These are phyloP conservation scores for Rhyacichthys aspro DNA, from an alignment of 2,797 vertebrate genomes.

Conservation along the genomic window DNA sequence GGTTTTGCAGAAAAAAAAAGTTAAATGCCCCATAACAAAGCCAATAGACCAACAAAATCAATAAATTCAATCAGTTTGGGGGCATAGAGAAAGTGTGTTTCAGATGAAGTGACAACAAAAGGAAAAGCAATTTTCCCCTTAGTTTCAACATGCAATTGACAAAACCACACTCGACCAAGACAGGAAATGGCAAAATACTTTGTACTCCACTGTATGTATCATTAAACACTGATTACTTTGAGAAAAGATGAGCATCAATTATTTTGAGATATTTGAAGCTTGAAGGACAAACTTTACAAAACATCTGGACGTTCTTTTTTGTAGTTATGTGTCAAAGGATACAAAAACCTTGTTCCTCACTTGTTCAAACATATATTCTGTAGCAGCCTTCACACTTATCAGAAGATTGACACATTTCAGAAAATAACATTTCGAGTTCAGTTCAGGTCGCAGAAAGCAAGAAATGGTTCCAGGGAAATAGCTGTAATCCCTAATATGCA, in stretches of 20 bases:
- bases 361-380: constrained; percentile 23
- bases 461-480: constrained; percentile 35
- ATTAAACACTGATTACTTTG: constrained; percentile 20
- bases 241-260: constrained; percentile 8
- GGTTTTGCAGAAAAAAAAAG: neutral
- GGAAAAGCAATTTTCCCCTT: neutral
- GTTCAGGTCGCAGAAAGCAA: constrained; percentile 9
- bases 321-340: constrained; percentile 5
- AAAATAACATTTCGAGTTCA: constrained; percentile 26
- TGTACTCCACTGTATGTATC: constrained; percentile 8
- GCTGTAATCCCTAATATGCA: constrained; percentile 40
- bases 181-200: neutral
- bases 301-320: constrained; percentile 16
- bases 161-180: constrained; percentile 10
- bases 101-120: neutral
- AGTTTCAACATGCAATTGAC: constrained; percentile 5
- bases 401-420: constrained; percentile 9
- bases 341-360: constrained; percentile 16
- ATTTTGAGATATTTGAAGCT: constrained; percentile 9
- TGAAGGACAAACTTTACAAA: constrained; percentile 16
- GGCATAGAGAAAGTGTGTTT: constrained; percentile 1
- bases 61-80: constrained; percentile 2
- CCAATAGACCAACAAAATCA: constrained; percentile 7
- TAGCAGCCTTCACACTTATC: constrained; percentile 13
- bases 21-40: constrained; percentile 13